Percentiles rank a stretch among this genome's conserved stretches.
Conservation (phyloP, 1,140 invertebrate species). For the Brachionus sp. region DNA sequence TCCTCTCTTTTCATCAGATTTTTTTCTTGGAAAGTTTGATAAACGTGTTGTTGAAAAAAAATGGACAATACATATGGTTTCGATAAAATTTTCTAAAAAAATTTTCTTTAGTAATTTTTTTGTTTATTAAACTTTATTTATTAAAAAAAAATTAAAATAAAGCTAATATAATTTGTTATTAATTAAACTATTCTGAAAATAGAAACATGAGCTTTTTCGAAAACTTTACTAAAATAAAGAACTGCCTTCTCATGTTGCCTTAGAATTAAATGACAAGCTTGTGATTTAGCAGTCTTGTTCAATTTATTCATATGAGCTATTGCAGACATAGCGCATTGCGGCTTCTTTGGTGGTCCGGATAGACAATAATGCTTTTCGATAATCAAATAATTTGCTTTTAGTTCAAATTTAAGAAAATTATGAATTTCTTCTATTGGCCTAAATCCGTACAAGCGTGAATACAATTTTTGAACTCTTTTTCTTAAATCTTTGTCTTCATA, state of each 20-base stretch:
- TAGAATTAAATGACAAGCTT: slow-evolving; percentile 23
- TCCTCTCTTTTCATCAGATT: background rate
- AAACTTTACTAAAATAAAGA: background rate
- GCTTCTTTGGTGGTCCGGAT: slow-evolving; percentile 2
- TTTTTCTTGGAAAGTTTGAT: background rate
- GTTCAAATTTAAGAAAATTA: background rate
- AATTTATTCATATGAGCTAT: background rate
- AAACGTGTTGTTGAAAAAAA: background rate
- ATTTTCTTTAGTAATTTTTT: background rate
- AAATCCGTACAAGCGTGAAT: slow-evolving; percentile 12
- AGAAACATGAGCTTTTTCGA: background rate
- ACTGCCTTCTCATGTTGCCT: background rate
- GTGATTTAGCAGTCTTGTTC: background rate
- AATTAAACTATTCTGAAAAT: slow-evolving; percentile 10
- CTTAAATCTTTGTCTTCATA: slow-evolving; percentile 52
- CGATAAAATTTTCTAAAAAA: background rate
- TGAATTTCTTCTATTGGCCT: slow-evolving; percentile 6
- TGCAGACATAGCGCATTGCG: background rate
- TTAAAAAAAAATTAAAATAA: background rate
- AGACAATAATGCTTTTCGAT: slow-evolving; percentile 42
- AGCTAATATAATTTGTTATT: background rate
- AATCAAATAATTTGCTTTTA: slow-evolving; percentile 38
- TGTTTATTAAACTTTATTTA: background rate
- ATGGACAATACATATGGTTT: background rate
- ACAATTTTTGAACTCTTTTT: slow-evolving; percentile 18